Conservation (phyloP, 2,797 vertebrate genomes). For the Eulemur mongoz region DNA sequence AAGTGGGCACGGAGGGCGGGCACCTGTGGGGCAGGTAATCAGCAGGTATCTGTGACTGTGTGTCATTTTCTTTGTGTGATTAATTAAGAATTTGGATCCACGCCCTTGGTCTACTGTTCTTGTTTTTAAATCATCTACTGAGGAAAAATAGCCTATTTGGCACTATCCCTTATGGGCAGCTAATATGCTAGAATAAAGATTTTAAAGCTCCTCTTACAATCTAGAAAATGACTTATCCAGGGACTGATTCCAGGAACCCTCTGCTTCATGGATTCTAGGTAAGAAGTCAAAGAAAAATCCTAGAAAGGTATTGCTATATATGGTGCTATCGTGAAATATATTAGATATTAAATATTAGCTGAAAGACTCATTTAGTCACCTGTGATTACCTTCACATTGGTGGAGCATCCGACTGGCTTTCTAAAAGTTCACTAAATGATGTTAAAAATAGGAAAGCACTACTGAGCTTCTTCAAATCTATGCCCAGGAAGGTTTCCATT, state of each 20-base stretch:
- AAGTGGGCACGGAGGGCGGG: conserved; percentile 81
- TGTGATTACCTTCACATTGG: not conserved
- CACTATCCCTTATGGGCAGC: not conserved
- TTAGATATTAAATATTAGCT: not conserved
- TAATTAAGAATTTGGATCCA: not conserved
- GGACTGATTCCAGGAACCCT: not conserved
- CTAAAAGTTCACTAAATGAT: conserved; percentile 42
- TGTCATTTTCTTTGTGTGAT: not conserved
- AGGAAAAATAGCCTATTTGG: not conserved
- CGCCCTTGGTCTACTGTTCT: not conserved
- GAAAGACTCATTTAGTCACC: not conserved
- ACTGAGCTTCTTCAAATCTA: accelerated
- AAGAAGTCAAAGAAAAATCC: not conserved
- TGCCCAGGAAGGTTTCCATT: not conserved
- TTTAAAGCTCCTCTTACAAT: not conserved
- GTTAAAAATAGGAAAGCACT: not conserved
- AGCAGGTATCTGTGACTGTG: accelerated
- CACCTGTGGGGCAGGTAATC: accelerated
- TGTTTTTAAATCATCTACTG: not conserved
- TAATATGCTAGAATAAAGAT: not conserved
- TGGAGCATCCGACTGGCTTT: not conserved
- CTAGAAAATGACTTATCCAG: not conserved
- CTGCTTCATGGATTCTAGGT: not conserved
- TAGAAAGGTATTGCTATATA: not conserved
- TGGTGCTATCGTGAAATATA: not conserved